These are phyloP conservation scores for Zosterops pallidus DNA, from an alignment of 2,113 vertebrate genomes.

Conservation along the genomic window DNA sequence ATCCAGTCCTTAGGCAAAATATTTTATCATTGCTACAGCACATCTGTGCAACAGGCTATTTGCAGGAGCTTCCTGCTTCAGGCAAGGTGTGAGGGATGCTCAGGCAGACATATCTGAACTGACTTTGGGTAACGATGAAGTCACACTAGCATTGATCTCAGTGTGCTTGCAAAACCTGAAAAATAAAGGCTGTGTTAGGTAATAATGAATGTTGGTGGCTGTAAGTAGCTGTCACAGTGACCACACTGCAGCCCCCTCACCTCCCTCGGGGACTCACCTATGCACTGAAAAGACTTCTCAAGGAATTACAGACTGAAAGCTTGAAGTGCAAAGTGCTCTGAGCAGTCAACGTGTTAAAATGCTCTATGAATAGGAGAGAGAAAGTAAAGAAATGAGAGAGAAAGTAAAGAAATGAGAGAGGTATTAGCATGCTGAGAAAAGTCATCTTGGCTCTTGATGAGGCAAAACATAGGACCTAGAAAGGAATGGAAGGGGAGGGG, in stretches of 20 bases:
- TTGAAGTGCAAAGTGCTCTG: not conserved
- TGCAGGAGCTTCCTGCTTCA: not conserved
- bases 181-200: fast-evolving
- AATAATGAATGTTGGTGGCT: not conserved
- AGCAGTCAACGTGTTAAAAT: not conserved
- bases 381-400: not conserved
- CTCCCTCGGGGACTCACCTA: not conserved
- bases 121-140: not conserved
- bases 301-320: not conserved
- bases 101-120: not conserved
- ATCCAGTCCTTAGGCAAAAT: not conserved
- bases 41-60: not conserved
- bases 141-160: not conserved
- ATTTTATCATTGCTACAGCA: not conserved
- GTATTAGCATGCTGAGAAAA: not conserved
- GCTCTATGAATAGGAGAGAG: not conserved
- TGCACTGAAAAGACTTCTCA: not conserved
- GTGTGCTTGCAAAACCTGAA: not conserved
- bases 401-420: not conserved
- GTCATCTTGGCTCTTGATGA: not conserved
- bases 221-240: not conserved
- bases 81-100: not conserved
- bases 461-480: not conserved
- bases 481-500: not conserved
- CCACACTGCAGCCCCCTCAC: not conserved